phyloP scores from a whole-genome alignment of 2,888 invertebrate genomes.

The Meandrusa payeni region DNA sequence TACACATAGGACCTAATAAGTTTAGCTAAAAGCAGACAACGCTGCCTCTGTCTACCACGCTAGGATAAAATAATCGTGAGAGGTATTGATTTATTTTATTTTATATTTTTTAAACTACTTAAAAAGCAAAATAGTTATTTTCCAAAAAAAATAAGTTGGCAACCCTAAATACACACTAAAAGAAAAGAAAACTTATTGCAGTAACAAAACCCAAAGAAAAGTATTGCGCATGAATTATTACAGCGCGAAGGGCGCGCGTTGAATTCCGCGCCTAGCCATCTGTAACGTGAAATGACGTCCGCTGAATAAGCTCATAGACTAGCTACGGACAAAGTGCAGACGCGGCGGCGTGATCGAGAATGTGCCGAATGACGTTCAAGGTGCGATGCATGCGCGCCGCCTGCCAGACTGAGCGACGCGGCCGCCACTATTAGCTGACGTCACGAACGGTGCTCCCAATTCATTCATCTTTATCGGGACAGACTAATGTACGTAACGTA shows the following conservation, averaged over 20 bases:
- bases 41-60: too few species aligned
- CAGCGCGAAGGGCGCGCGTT: conserved; percentile 44
- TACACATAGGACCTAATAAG: too few species aligned
- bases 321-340: conserved; percentile 13
- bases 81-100: too few species aligned
- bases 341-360: conserved; percentile 17
- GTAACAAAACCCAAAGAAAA: conserved; percentile 12
- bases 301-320: conserved; percentile 6
- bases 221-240: conserved; percentile 15
- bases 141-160: too few species aligned
- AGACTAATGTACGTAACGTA: not conserved
- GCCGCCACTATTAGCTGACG: conserved; percentile 55
- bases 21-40: too few species aligned
- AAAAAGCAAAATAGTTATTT: too few species aligned
- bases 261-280: conserved; percentile 28
- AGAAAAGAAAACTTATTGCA: too few species aligned
- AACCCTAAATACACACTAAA: too few species aligned
- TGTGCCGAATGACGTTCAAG: conserved; percentile 25
- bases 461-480: conserved; percentile 10
- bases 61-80: too few species aligned
- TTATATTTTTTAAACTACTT: too few species aligned
- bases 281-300: conserved; percentile 14
- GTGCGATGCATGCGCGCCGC: conserved; percentile 24
- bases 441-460: conserved; percentile 36
- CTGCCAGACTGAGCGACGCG: conserved; percentile 24